Base-by-base conservation (phyloP, 1,140 invertebrate genomes). In the Anastrepha ludens region DNA sequence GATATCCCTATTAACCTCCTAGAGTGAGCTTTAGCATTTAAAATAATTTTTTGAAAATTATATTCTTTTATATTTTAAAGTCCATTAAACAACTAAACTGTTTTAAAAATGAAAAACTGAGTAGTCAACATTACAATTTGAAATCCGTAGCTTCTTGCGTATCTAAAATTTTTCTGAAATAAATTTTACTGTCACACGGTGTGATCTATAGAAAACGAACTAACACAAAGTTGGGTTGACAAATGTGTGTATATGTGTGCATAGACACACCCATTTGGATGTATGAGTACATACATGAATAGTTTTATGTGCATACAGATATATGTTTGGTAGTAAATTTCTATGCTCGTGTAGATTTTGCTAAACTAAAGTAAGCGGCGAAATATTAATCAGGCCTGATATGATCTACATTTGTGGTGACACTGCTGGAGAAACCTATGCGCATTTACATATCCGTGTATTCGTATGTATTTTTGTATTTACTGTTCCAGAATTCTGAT, bases 371-470 rank as follows among this genome's bases (percentile, higher is more conserved):
- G 39, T 41, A 6, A 11, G 44, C 67, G 64, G 29, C 17, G 67
- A 74, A 74, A 74, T 44, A 74, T 74, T 74, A 74, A 74, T 44
- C 67, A 74, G 39, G 11, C 9, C 3, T 2, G 67, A 41, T 74
- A 74, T 74, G 41, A 44, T 44, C 39, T 44, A 15, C 39, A 74
- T 74, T 74, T 74, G 39, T 7, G 15, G 8, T 47, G 67, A 74
- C 67, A 47, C 44, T n/a, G 41, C 67, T 39, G n/a, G 17, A 5
- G 39, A 13, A 74, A 17, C 13, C 41, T 41, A 41, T 74, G 29
- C 65, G 39, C 13, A 74, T 15, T 44, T 74, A 55, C 50, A 55
- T 29, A 29, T 29, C 1, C 29, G 29, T 55, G 50, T 55, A 55
- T 55, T 8, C 11, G 50, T 55, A 55, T 55, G 11, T 2, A 2